Base-by-base conservation (phyloP, 2,797 vertebrate species). In the Lepilemur septentrionalis region DNA sequence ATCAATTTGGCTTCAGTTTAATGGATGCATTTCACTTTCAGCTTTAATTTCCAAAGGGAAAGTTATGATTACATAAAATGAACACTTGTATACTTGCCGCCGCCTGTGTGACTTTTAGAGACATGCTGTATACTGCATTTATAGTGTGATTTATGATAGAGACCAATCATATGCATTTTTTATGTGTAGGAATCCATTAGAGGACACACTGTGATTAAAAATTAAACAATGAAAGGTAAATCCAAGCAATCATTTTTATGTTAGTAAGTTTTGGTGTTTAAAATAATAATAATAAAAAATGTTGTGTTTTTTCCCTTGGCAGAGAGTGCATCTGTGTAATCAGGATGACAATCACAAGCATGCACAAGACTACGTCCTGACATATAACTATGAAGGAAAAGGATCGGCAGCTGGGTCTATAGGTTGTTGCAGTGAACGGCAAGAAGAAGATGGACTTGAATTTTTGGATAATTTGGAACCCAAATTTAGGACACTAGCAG, bases 391-490 rank as follows among this genome's bases (percentile, higher is more conserved):
- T 12, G 99, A 99, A 98, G 99, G 99, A 84, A 98, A n/a, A 96
- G 99, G 99, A 89, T 99, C 99, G 0, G 69, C 95, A 0, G 99
- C 99, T 55, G 99, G 99, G 41, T 99, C 99, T 28, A 98, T 99
- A 79, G 99, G 99, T 52, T 99, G 99, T 97, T 99, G 99, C 98
- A 99, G 99, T 70, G 99, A 99, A 81, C 96, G 97, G 11, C 98
- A 98, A 55, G 99, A 98, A 10, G 99, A 99, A 57, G 98, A 98
- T 0, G 98, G 98, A 0, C 98, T 99, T 28, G 99, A 99, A 87
- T 99, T 99, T 98, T 98, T 99, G 92, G 98, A 99, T 98, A 98
- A 99, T 28, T 98, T 99, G 67, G 99, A 99, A 84, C 99, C 99
- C 70, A 99, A 99, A 98, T 99, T 99, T 98, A 99, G 98, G 98